Conservation (phyloP, 2,888 invertebrate genomes). For the Ptychoptera contaminata region DNA sequence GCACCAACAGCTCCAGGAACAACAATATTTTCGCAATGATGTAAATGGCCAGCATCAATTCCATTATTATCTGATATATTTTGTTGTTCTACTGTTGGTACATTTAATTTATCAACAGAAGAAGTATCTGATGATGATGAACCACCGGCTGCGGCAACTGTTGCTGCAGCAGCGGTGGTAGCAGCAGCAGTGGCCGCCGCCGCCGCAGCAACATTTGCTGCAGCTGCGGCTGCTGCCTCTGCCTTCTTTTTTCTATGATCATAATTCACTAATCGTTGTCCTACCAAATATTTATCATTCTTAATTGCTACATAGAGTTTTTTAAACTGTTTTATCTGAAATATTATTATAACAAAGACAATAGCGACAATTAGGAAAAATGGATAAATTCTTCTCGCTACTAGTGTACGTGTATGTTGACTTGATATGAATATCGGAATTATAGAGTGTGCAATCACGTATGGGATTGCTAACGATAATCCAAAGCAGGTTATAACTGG, state of each 20-base stretch:
- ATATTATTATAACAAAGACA: constrained; percentile 51
- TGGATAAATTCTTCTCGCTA: constrained; percentile 80
- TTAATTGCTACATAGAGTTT: constrained; percentile 95
- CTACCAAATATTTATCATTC: constrained; percentile 97
- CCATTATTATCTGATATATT: too few relatives aligned
- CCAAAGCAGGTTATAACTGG: constrained; percentile 84
- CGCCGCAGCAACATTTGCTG: constrained; percentile 15
- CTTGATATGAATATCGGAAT: constrained; percentile 51
- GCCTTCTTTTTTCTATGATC: constrained; percentile 60
- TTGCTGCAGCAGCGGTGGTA: constrained; percentile 10
- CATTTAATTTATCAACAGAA: too few relatives aligned
- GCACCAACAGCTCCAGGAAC: too few relatives aligned
- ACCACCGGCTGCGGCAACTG: constrained; percentile 6
- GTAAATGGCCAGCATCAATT: too few relatives aligned
- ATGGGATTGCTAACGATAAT: constrained; percentile 82
- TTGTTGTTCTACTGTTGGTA: too few relatives aligned
- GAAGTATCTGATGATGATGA: too few relatives aligned
- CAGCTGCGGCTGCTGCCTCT: constrained; percentile 14
- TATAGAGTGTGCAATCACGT: constrained; percentile 66
- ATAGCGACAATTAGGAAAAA: constrained; percentile 60
- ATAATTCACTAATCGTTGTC: constrained; percentile 92
- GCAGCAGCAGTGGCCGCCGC: constrained; percentile 11
- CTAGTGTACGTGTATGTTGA: constrained; percentile 51
- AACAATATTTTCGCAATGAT: too few relatives aligned
- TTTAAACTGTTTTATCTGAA: constrained; percentile 86